Conservation (phyloP, 2,113 vertebrate species). For the Paraplagusia blochii region DNA sequence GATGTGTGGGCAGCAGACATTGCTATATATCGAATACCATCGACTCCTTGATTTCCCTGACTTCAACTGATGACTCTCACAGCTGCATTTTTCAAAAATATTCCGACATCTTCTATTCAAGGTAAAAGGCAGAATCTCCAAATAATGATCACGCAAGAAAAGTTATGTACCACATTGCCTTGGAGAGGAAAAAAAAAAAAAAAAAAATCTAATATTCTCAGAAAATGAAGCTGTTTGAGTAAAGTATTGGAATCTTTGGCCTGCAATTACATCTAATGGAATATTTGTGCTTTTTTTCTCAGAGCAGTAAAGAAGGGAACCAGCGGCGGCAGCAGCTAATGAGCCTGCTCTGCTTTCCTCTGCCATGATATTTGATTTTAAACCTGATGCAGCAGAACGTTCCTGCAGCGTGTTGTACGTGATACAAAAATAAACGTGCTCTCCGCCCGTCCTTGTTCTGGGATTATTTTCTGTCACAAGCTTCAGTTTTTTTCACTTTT, state of each 20-base stretch:
- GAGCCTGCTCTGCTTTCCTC: constrained; percentile 14
- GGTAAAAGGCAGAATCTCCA: no score
- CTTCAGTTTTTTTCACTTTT: constrained; percentile 47
- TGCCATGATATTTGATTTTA: constrained; percentile 37
- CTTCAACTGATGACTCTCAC: not conserved
- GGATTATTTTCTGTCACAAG: constrained; percentile 54
- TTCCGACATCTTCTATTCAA: not conserved
- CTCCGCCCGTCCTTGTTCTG: constrained; percentile 63
- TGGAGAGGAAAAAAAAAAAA: not conserved
- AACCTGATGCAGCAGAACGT: constrained; percentile 53
- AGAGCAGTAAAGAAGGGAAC: constrained; percentile 11
- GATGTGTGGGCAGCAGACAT: no score
- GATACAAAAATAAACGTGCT: constrained; percentile 53
- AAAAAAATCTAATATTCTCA: not conserved
- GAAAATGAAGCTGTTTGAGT: not conserved
- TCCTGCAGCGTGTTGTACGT: constrained; percentile 42
- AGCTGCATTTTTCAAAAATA: not conserved
- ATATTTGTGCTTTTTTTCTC: constrained; percentile 24
- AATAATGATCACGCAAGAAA: no score
- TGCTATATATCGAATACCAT: no score
- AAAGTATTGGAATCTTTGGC: constrained; percentile 2
- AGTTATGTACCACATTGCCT: not conserved
- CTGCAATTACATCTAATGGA: not conserved
- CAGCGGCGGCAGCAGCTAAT: constrained; percentile 34
- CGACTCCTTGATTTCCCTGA: no score